phyloP scores from a whole-genome alignment of 2,888 invertebrate species.

The Drosophila monieri region DNA sequence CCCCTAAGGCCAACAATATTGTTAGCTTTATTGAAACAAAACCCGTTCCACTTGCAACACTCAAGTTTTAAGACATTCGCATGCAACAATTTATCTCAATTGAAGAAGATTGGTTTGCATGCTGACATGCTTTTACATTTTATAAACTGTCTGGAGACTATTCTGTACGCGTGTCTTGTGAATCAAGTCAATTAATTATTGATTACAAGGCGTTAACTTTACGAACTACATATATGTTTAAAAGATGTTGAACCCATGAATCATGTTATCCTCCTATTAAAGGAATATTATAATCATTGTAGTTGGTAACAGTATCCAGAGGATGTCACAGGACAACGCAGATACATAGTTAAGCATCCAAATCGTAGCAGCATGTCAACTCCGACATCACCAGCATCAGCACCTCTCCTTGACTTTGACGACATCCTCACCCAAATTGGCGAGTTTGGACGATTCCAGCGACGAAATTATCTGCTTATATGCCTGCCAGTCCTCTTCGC shows the following conservation, averaged over 20 bases:
- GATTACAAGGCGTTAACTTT: neutral
- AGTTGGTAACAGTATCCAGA: neutral
- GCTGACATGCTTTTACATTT: slow-evolving; percentile 50
- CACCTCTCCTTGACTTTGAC: slow-evolving; percentile 86
- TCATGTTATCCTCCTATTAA: neutral
- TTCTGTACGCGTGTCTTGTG: neutral
- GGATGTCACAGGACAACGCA: neutral
- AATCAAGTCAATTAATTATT: neutral
- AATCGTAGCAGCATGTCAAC: neutral
- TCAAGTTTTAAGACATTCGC: slow-evolving; percentile 21
- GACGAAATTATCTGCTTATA: slow-evolving; percentile 85
- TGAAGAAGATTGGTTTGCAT: slow-evolving; percentile 58
- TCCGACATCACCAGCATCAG: neutral
- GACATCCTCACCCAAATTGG: slow-evolving; percentile 86
- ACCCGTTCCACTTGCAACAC: slow-evolving; percentile 13
- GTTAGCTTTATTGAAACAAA: slow-evolving; percentile 3
- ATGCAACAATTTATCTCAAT: slow-evolving; percentile 71
- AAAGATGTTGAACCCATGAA: neutral
- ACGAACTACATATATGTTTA: neutral
- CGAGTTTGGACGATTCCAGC: slow-evolving; percentile 86
- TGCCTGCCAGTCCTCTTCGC: slow-evolving; percentile 87
- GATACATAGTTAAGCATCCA: neutral
- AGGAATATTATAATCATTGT: neutral
- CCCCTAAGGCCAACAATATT: neutral
- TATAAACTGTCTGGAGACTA: neutral